phyloP scores from a whole-genome alignment of 2,797 vertebrate species.

The Vultur gryphus region DNA sequence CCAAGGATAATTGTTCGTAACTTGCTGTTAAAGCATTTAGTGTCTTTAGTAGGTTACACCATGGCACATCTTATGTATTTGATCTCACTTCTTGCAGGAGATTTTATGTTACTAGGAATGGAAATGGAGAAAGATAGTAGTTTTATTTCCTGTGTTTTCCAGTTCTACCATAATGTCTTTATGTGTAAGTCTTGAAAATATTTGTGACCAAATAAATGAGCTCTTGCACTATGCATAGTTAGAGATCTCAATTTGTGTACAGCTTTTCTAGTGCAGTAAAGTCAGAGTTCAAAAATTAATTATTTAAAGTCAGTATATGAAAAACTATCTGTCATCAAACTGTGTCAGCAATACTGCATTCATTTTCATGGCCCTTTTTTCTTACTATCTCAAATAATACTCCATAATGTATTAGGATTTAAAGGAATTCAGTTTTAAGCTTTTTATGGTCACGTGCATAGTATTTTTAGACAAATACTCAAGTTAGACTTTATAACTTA shows the following conservation, averaged over 20 bases:
- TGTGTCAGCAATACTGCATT: not conserved
- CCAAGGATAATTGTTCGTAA: not conserved
- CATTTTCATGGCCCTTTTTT: not conserved
- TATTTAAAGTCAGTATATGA: not conserved
- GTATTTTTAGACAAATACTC: slow-evolving; percentile 33
- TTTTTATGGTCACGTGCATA: not conserved
- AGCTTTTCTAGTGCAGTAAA: not conserved
- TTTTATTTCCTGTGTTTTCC: not conserved
- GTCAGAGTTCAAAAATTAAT: not conserved
- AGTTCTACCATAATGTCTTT: not conserved
- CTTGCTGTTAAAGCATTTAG: not conserved
- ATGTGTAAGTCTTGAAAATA: not conserved
- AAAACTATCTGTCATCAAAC: not conserved
- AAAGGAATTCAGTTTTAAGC: not conserved
- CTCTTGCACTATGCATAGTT: not conserved
- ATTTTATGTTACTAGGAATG: not conserved
- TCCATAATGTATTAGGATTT: slow-evolving; percentile 1
- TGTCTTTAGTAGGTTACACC: not conserved
- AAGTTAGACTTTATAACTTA: slow-evolving; percentile 11
- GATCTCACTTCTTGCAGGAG: not conserved
- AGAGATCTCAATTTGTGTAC: not conserved
- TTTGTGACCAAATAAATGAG: not conserved
- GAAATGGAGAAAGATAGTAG: not conserved
- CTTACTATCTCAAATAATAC: not conserved
- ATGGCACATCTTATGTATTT: not conserved